Evolutionary conservation across 30 jellyfish, hydroid and myxozoan genomes (phyloP).

Genomic region (Pseudorhiza aurosa): DNA sequence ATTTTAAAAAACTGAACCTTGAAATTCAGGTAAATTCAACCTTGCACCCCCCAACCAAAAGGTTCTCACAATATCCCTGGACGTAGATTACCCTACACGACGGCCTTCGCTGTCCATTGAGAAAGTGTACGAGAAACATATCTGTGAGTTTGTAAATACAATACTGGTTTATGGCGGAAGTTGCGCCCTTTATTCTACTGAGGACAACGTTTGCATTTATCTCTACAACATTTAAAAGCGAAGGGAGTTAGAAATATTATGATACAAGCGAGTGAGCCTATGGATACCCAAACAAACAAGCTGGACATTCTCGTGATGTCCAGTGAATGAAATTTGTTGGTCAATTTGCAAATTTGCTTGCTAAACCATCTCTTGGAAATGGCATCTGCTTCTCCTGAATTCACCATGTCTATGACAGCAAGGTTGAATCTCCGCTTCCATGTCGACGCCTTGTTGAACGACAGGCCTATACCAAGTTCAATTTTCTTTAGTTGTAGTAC

Average conservation of each 20-base stretch:
- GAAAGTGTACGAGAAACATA: no score
- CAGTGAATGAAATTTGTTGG: conserved; percentile 2
- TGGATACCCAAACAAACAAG: conserved; percentile 14
- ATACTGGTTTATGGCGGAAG: no score
- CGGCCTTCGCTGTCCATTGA: no score
- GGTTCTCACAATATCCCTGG: no score
- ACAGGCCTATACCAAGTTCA: conserved; percentile 25
- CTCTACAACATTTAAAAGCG: not conserved
- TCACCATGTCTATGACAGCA: conserved; percentile 27
- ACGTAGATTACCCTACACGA: no score
- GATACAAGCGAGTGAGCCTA: conserved; percentile 24
- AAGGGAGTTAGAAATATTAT: not conserved
- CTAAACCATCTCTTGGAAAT: conserved; percentile 36
- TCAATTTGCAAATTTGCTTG: not conserved
- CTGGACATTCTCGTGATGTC: conserved; percentile 27
- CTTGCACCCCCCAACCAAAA: no score
- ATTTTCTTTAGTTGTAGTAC: conserved; percentile 3
- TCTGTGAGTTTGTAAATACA: no score
- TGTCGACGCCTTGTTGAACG: conserved; percentile 36
- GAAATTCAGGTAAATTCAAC: no score
- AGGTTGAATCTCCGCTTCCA: conserved; percentile 39
- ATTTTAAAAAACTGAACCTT: no score
- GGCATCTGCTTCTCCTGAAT: conserved; percentile 37
- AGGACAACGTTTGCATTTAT: no score
- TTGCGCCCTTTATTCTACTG: no score